Percentiles rank a stretch among this genome's conserved stretches.
Evolutionary conservation across 2,797 vertebrate species (phyloP).

Genomic region (Myoxocephalus aenaeus): DNA sequence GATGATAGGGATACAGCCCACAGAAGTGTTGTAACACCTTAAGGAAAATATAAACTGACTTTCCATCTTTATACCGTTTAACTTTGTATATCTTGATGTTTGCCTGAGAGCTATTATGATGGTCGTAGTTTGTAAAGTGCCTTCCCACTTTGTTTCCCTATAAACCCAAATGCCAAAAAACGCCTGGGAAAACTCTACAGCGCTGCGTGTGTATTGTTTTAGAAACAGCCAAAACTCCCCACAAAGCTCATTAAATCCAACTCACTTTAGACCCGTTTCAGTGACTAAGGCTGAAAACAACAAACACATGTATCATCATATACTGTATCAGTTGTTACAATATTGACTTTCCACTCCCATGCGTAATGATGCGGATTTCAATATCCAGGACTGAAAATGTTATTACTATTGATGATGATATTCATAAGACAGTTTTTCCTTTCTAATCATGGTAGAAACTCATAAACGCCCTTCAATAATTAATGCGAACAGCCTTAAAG

Average conservation of each 20-base stretch:
- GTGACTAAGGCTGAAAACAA: conserved; percentile 3
- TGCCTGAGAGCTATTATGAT: conserved; percentile 4
- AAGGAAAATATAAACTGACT: background rate
- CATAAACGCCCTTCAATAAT: background rate
- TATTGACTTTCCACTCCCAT: background rate
- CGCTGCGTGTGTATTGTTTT: background rate
- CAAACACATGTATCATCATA: background rate
- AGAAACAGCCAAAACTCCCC: conserved; percentile 7
- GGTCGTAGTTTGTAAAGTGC: conserved; percentile 5
- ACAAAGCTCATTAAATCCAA: conserved; percentile 10
- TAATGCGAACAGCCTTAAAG: background rate
- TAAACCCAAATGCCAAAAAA: conserved; percentile 8
- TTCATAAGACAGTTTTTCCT: background rate
- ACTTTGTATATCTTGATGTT: background rate
- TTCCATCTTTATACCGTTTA: background rate
- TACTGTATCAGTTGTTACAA: background rate
- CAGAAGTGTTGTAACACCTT: background rate
- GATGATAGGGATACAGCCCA: background rate
- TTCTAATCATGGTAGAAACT: background rate
- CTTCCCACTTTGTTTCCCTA: background rate
- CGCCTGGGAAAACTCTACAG: conserved; percentile 15
- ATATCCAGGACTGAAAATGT: background rate
- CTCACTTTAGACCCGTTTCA: background rate
- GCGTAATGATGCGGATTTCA: background rate
- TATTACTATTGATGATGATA: background rate